phyloP scores from a whole-genome alignment of 1,140 invertebrate genomes.

The Drosophila lacertosa region DNA sequence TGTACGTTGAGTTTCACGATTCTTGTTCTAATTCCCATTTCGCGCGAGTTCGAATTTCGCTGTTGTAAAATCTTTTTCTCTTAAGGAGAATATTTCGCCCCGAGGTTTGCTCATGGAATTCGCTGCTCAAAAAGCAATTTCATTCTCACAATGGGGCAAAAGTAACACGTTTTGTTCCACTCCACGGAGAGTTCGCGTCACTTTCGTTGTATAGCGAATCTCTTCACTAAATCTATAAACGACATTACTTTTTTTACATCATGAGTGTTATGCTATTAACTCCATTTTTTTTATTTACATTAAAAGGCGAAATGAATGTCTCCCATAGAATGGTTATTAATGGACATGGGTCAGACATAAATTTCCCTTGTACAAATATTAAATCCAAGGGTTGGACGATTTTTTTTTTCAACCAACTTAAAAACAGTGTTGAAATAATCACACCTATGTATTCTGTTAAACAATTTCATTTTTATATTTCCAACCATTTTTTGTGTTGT shows the following conservation, averaged over 20 bases:
- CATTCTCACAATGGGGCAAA: constrained; percentile 58
- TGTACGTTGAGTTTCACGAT: constrained; percentile 15
- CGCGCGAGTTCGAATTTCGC: constrained; percentile 21
- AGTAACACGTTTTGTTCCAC: constrained; percentile 47
- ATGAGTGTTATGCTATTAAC: no score
- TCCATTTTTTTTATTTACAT: no score
- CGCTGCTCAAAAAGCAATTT: constrained; percentile 57
- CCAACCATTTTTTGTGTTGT: constrained; percentile 40
- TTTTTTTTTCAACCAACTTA: no score
- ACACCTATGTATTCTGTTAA: constrained; percentile 9
- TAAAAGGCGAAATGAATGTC: no score
- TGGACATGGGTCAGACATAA: no score
- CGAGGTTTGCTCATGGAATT: constrained; percentile 49
- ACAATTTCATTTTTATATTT: constrained; percentile 27
- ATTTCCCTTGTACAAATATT: no score
- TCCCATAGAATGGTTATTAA: no score
- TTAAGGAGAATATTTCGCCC: no score
- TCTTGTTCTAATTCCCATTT: not conserved
- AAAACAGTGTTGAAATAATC: not conserved
- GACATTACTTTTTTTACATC: constrained; percentile 30
- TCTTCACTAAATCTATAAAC: constrained; percentile 33
- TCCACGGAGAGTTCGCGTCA: constrained; percentile 48
- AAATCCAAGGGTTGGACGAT: no score
- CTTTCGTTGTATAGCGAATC: constrained; percentile 39
- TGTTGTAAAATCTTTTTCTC: no score